Evolutionary conservation across 2,888 invertebrate genomes (phyloP).

Genomic region (Odontocerum albicorne): DNA sequence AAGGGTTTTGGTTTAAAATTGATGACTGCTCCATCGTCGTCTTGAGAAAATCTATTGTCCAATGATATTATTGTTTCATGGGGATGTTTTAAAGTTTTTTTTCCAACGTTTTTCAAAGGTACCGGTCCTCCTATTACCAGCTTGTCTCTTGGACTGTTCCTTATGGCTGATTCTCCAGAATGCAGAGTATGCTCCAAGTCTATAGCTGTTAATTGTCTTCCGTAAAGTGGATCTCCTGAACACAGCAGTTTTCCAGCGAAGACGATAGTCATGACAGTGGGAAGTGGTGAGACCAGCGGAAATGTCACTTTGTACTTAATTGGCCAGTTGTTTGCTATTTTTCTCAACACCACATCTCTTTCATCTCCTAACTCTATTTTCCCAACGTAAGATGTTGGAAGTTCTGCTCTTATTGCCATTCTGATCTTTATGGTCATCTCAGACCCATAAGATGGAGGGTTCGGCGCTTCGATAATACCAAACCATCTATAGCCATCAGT

Average conservation of each 20-base stretch:
- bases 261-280: constrained; percentile 40
- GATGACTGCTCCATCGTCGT: neutral
- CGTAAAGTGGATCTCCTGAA: constrained; percentile 39
- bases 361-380: constrained; percentile 41
- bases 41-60: neutral
- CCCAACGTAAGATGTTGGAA: constrained; percentile 40
- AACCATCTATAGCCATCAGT: constrained; percentile 26
- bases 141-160: constrained; percentile 25
- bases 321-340: constrained; percentile 39
- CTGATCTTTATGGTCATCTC: constrained; percentile 28
- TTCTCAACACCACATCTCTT: constrained; percentile 39
- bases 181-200: constrained; percentile 44
- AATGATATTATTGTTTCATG: neutral
- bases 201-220: constrained; percentile 44
- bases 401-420: constrained; percentile 25
- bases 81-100: neutral
- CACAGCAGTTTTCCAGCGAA: constrained; percentile 41
- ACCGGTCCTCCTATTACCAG: constrained; percentile 20
- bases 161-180: constrained; percentile 38
- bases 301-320: constrained; percentile 42
- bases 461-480: constrained; percentile 29
- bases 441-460: constrained; percentile 30
- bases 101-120: neutral
- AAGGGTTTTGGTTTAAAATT: constrained; percentile 13
- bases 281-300: constrained; percentile 42